These are phyloP conservation scores for Aphelenchoides fujianensis DNA, from an alignment of 1,140 invertebrate species.

Conservation along the genomic window DNA sequence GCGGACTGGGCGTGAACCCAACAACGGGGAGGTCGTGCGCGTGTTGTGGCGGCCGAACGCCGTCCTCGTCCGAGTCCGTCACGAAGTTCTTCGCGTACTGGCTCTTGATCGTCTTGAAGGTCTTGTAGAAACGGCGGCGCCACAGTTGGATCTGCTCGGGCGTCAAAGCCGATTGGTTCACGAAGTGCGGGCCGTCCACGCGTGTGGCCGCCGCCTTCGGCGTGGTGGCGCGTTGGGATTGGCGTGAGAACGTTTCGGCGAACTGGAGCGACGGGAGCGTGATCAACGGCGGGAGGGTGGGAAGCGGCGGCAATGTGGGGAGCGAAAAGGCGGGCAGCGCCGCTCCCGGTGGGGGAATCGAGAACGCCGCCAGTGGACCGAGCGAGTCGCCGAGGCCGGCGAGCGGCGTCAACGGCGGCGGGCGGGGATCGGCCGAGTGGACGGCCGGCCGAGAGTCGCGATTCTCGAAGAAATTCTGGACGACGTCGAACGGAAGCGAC, in stretches of 20 bases:
- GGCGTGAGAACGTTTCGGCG: neutral
- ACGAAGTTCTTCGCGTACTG: conserved; percentile 2
- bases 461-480: conserved; percentile 15
- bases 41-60: neutral
- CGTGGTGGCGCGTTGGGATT: neutral
- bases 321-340: neutral
- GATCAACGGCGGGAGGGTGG: conserved; percentile 3
- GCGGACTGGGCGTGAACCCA: neutral
- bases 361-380: neutral
- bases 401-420: neutral
- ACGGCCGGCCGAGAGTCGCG: neutral
- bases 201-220: neutral
- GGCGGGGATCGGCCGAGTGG: neutral
- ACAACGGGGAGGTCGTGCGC: neutral
- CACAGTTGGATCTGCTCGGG: conserved; percentile 19
- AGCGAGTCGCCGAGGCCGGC: neutral
- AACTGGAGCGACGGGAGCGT: conserved; percentile 1
- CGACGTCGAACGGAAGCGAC: neutral
- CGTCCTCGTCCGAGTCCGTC: conserved; percentile 8
- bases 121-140: conserved; percentile 28
- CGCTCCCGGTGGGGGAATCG: conserved; percentile 1
- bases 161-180: neutral
- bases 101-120: conserved; percentile 25
- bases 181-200: neutral
- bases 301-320: neutral